Percentiles rank a stretch among this genome's conserved stretches.
Conservation (phyloP, 2,888 invertebrate genomes). For the Xylophagus ater region DNA sequence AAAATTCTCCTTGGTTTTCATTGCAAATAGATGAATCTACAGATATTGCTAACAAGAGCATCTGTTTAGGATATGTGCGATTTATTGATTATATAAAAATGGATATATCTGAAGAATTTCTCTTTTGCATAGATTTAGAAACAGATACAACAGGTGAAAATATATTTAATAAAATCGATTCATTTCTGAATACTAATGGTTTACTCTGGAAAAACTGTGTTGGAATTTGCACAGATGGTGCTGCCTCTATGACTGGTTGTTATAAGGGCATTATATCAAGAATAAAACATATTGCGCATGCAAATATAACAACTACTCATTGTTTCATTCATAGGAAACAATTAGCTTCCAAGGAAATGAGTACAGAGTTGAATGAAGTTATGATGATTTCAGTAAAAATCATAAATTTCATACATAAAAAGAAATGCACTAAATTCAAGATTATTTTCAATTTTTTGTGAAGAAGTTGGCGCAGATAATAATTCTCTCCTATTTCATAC, state of each 20-base stretch:
- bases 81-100: slow-evolving; percentile 6
- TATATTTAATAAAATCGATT: too few species aligned
- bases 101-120: slow-evolving; percentile 7
- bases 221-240: too few species aligned
- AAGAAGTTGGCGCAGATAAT: too few species aligned
- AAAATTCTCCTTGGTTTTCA: slow-evolving; percentile 5
- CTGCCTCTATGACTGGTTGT: too few species aligned
- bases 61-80: slow-evolving; percentile 2
- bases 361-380: slow-evolving; percentile 6
- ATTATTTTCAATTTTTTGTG: too few species aligned
- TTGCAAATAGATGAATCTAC: slow-evolving; percentile 4
- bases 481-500: slow-evolving; percentile 4
- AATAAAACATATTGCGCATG: slow-evolving; percentile 3
- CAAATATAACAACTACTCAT: slow-evolving; percentile 7
- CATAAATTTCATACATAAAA: slow-evolving; percentile 8
- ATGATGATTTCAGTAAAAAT: slow-evolving; percentile 6
- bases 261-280: too few species aligned
- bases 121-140: too few species aligned
- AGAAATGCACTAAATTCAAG: slow-evolving; percentile 6
- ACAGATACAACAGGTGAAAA: too few species aligned
- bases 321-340: slow-evolving; percentile 6
- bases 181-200: too few species aligned
- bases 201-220: too few species aligned
- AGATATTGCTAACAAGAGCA: slow-evolving; percentile 3
- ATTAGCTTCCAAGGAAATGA: slow-evolving; percentile 5